Evolutionary conservation across 2,888 invertebrate genomes (phyloP).

Genomic region (Drosophila macrospina): DNA sequence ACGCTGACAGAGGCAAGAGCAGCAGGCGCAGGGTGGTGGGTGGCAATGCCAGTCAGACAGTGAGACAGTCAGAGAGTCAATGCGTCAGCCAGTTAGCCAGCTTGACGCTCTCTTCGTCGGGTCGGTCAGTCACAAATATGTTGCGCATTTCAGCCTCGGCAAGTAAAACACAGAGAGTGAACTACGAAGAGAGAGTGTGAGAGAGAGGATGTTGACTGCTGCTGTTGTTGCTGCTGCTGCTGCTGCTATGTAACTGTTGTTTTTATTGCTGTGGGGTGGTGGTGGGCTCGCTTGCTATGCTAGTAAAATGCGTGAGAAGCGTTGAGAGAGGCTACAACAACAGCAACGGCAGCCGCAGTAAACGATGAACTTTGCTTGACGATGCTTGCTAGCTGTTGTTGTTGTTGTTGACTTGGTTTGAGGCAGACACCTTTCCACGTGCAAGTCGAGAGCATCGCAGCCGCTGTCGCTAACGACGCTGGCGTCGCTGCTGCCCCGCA

Average conservation of each 20-base stretch:
- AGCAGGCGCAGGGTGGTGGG: slow-evolving; percentile 54
- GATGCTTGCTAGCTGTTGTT: slow-evolving; percentile 49
- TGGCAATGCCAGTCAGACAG: slow-evolving; percentile 37
- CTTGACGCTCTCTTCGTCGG: slow-evolving; percentile 16
- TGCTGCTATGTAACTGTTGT: slow-evolving; percentile 75
- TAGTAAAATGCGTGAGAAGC: slow-evolving; percentile 78
- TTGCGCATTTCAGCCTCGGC: slow-evolving; percentile 74
- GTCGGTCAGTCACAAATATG: slow-evolving; percentile 79
- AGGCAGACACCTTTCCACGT: slow-evolving; percentile 81
- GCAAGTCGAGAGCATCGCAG: slow-evolving; percentile 55
- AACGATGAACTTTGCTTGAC: slow-evolving; percentile 81
- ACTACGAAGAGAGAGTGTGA: slow-evolving; percentile 17
- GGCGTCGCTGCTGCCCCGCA: slow-evolving; percentile 52
- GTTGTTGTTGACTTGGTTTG: slow-evolving; percentile 48
- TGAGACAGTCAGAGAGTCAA: slow-evolving; percentile 11
- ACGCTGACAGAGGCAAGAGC: slow-evolving; percentile 32
- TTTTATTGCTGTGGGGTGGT: slow-evolving; percentile 59
- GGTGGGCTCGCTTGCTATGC: slow-evolving; percentile 33
- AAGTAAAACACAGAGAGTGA: slow-evolving; percentile 22
- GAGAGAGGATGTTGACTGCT: slow-evolving; percentile 44
- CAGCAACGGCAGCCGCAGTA: slow-evolving; percentile 56
- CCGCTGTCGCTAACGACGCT: slow-evolving; percentile 5
- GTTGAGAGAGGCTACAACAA: slow-evolving; percentile 45
- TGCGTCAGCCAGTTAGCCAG: slow-evolving; percentile 5
- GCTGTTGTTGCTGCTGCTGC: slow-evolving; percentile 55